Base-by-base conservation (phyloP, 2,888 invertebrate species). In the Protodeltote pygarga region DNA sequence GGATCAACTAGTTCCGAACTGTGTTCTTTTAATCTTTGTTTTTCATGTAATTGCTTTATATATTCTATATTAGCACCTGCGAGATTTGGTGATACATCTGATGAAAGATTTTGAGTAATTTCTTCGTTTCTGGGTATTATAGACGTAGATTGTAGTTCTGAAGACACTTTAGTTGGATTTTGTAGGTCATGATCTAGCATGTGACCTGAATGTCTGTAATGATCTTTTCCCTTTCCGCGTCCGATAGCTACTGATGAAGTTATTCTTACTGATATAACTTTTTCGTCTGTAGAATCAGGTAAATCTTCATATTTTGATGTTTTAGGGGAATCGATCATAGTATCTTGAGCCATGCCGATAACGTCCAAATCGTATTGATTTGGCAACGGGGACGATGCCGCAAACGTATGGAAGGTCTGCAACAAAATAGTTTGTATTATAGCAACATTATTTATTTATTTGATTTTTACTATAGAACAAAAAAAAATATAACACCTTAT, bases 181-280 rank as follows among this genome's bases (percentile, higher is more conserved):
- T 39, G 41, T n/a, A 47, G 13, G 25, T 44, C 17, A 27, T 9
- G 24, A 21, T 50, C 50, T 11, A 20, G 20, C 19, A 41, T 29
- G 5, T 15, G 17, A 10, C 20, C 28, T 10, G 35, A n/a, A 23
- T 44, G 31, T 13, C 45, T 74, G 24, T 65, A 57, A 9, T 51
- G 57, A 25, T 71, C 53, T 61, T 80, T 87, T 10, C 67, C 66
- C 63, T 75, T 80, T 4, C 93, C 90, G 40, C 93, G 89, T 2
- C 92, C 93, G 3, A 94, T 89, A 38, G 93, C 94, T 9, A 94
- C 93, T 4, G 93, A 93, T 5, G 94, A 94, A 3, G 94, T 94
- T 42, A 94, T 93, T 71, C 94, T 90, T 27, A 94, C 93, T 21
- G 91, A 90, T 73, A 92, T 92, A 15, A 92, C 86, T 79, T 88